Evolutionary conservation across 1,140 invertebrate species (phyloP).

Genomic region (Psix sp.): DNA sequence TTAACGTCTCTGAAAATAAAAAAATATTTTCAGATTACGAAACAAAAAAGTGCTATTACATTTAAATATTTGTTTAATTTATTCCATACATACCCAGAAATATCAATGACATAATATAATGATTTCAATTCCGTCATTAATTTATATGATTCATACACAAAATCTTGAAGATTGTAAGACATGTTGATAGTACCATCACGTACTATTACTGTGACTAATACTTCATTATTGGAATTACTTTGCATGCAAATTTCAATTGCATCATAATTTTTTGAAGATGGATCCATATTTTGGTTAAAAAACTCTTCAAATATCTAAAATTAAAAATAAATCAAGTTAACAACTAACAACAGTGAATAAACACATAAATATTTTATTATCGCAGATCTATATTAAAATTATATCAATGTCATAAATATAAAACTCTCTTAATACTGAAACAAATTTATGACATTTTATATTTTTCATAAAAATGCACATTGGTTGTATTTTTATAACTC

Average conservation of each 20-base stretch:
- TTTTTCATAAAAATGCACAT: no score
- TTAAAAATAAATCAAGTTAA: no score
- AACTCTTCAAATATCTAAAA: conserved; percentile 10
- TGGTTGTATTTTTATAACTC: no score
- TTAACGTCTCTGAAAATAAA: not conserved
- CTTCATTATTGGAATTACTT: conserved; percentile 9
- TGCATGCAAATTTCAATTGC: conserved; percentile 10
- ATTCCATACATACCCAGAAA: not conserved
- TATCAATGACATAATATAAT: conserved; percentile 6
- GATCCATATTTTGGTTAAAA: not conserved
- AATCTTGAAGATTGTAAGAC: not conserved
- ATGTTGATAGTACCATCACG: not conserved
- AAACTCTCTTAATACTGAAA: no score
- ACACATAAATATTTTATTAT: not conserved
- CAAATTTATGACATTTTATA: no score
- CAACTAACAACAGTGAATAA: not conserved
- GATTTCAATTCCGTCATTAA: conserved; percentile 4
- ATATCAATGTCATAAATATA: no score
- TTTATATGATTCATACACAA: not conserved
- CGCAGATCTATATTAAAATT: not conserved
- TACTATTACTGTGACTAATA: not conserved
- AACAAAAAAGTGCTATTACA: not conserved
- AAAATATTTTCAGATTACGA: not conserved
- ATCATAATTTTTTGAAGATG: not conserved
- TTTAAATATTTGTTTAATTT: not conserved